Evolutionary conservation across 2,888 invertebrate genomes (phyloP).

Genomic region (Tetranychus truncatus): DNA sequence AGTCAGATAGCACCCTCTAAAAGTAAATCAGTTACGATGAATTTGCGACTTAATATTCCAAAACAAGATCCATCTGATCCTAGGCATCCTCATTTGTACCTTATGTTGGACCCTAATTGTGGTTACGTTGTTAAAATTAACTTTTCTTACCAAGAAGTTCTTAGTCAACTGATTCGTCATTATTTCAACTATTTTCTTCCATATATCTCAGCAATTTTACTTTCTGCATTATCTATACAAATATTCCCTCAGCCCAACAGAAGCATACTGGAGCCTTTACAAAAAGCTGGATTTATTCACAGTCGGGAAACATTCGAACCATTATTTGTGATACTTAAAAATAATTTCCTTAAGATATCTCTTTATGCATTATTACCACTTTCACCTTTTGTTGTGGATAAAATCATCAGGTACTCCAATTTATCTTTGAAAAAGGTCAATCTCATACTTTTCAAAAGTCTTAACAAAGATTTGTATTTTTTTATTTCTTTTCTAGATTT

Average conservation of each 20-base stretch:
- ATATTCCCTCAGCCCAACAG: neutral
- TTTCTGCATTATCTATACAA: slow-evolving; percentile 18
- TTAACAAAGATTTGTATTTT: neutral
- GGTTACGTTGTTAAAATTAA: slow-evolving; percentile 20
- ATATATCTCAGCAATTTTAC: slow-evolving; percentile 13
- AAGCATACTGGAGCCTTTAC: neutral
- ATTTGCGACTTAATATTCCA: slow-evolving; percentile 16
- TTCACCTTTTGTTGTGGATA: neutral
- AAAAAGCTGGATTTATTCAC: slow-evolving; percentile 5
- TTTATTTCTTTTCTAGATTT: neutral
- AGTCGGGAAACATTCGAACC: neutral
- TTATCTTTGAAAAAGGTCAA: too few relatives aligned
- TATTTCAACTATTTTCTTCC: slow-evolving; percentile 17
- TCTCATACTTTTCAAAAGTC: too few relatives aligned
- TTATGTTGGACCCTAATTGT: slow-evolving; percentile 26
- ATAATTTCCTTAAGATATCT: slow-evolving; percentile 3
- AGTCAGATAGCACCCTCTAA: slow-evolving; percentile 7
- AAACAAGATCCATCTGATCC: slow-evolving; percentile 12
- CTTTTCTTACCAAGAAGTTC: slow-evolving; percentile 15
- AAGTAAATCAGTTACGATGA: slow-evolving; percentile 11
- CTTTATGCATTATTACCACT: neutral
- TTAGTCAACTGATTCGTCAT: slow-evolving; percentile 20
- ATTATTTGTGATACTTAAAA: neutral
- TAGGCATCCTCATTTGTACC: slow-evolving; percentile 19
- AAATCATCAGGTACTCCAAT: neutral